Conservation (phyloP, 2,888 invertebrate species). For the Tenthredo amoena region DNA sequence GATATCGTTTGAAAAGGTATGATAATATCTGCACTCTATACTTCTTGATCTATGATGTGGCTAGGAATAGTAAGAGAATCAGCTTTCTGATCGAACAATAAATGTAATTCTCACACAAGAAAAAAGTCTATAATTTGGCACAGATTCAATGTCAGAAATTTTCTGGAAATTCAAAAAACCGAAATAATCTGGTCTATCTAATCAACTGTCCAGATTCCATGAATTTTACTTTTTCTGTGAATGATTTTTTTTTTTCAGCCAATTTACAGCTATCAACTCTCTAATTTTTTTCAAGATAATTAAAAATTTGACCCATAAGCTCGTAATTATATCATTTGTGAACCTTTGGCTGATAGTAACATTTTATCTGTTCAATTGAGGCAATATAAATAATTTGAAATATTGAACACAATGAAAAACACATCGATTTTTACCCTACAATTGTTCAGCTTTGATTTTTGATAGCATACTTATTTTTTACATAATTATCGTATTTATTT, state of each 20-base stretch:
- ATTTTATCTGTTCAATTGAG: neutral
- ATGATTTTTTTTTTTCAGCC: neutral
- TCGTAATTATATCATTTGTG: neutral
- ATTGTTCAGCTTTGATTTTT: neutral
- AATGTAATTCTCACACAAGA: too few relatives aligned
- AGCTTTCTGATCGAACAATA: too few relatives aligned
- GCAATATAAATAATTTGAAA: neutral
- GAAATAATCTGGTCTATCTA: neutral
- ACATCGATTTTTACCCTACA: neutral
- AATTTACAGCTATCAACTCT: neutral
- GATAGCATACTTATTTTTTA: neutral
- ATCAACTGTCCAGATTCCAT: neutral
- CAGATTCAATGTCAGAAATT: neutral
- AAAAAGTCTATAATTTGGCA: too few relatives aligned
- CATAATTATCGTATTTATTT: neutral
- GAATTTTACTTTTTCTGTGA: neutral
- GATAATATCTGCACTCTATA: neutral
- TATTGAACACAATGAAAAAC: neutral
- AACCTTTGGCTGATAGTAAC: neutral
- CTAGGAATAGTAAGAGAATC: neutral
- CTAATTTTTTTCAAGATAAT: neutral
- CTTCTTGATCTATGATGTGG: neutral
- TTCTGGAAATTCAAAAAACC: neutral
- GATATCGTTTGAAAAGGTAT: conserved; percentile 25
- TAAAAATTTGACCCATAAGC: neutral